Base-by-base conservation (phyloP, 1,140 invertebrate genomes). In the Drosophila navojoa region DNA sequence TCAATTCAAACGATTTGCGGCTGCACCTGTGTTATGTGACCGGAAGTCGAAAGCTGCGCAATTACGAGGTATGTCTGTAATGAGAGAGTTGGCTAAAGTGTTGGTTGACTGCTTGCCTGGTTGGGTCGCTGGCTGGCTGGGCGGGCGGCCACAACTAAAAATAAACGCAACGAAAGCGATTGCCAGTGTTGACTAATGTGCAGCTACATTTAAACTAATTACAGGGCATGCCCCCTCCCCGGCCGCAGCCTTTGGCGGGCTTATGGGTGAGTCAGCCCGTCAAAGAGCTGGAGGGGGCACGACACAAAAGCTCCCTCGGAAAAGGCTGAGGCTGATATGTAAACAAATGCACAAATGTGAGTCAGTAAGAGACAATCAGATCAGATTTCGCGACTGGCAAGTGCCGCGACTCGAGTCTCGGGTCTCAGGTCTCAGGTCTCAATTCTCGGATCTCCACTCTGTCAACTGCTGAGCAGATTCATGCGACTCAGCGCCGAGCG, bases 331-430 rank as follows among this genome's bases (percentile, higher is more conserved):
- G 27, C n/a, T n/a, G n/a, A 38, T 7, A 42, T 53, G 66, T 63
- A 80, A 75, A 44, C 67, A 60, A 79, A 76, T 71, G 67, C 55
- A 57, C 53, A 44, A 49, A 50, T 53, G 52, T 80, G 78, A 80
- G 62, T 80, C 77, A 81, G 68, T 55, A 29, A 32, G 35, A 35
- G 75, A 49, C 71, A 52, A 77, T 59, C 67, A 44, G 76, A 68
- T 81, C 71, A 61, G 62, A 77, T 81, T 81, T 77, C 66, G 64
- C 71, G 52, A 35, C 52, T 19, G 52, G 71, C 77, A 80, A 77
- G 74, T 77, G 73, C 47, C 15, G 15, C 44, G 35, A 22, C 13
- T 27, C 25, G 25, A 13, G 5, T 29, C 27, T 29, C 27, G 50
- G 7, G 6, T 38, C 29, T 29, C 16, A 2, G 5, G 32, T 35